Base-by-base conservation (phyloP, 2,113 vertebrate species). In the Cairina moschata region DNA sequence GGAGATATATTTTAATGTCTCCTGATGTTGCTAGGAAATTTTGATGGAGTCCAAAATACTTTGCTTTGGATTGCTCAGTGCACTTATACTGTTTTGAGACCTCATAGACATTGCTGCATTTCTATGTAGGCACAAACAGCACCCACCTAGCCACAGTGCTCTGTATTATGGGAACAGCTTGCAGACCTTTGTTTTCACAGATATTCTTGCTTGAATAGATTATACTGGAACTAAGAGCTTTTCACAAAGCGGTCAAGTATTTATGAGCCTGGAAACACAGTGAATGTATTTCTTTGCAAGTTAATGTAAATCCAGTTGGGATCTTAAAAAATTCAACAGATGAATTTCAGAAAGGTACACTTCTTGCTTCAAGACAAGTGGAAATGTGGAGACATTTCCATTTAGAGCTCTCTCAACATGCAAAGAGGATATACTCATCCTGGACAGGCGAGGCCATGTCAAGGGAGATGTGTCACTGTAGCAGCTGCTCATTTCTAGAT, bases 161-260 rank as follows among this genome's bases (percentile, higher is more conserved):
- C 29, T 69, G 46, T 76, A 3, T 46, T 90, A 36, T 44, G 81
- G 74, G 82, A 88, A 26, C 36, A 90, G 38, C 71, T 93, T 80
- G 36, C 59, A 82, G 75, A 65, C 74, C 56, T 36, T 48, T 92
- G 65, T 94, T 94, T 89, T 81, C 77, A 38, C 42, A 90, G 55
- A 84, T 93, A 34, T 81, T 95, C 90, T 91, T 93, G 90, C 86
- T 93, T 87, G 94, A 97, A 97, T 95, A 92, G 82, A 52, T 97
- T 93, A 91, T 80, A 63, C 28, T 21, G 73, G 63, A 78, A 68
- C 66, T 95, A 94, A 96, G 95, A 96, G 88, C 91, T 91, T 94
- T 88, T 88, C 3, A 4, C 93, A 80, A 68, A 55, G 42, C 0
- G 8, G 67, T 86, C 82, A 87, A 95, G 60, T 95, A 95, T 93